A percentile compares a stretch with the other conserved stretches of the same genome.
phyloP scores from a whole-genome alignment of 1,140 invertebrate species.

The Tetramorium simillimum region DNA sequence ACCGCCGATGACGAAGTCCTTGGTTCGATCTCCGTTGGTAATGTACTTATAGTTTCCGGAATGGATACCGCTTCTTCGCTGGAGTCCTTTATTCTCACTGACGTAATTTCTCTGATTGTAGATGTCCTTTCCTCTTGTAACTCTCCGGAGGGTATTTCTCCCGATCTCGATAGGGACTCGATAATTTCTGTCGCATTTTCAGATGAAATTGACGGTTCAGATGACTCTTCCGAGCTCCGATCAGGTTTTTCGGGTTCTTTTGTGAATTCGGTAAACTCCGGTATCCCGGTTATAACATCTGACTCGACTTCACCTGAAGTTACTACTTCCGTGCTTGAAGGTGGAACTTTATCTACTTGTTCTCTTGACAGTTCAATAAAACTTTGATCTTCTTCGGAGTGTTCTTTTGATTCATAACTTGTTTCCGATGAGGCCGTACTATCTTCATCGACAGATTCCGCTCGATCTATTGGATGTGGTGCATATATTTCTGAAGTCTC shows the following conservation, averaged over 20 bases:
- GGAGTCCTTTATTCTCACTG: not conserved
- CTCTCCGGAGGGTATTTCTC: not conserved
- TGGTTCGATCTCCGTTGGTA: not conserved
- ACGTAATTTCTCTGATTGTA: not conserved
- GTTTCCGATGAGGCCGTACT: not conserved
- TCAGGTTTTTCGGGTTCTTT: not conserved
- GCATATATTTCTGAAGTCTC: not conserved
- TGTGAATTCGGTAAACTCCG: not conserved
- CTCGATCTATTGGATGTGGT: not conserved
- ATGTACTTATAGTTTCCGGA: not conserved
- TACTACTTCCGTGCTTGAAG: not conserved
- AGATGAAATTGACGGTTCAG: not conserved
- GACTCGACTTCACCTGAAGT: not conserved
- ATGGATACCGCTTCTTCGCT: not conserved
- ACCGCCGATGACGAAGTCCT: too few species aligned
- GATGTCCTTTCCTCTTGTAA: not conserved
- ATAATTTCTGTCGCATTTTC: not conserved
- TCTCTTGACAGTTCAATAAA: not conserved
- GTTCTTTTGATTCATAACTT: not conserved
- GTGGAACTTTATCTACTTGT: not conserved
- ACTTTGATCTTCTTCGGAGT: not conserved
- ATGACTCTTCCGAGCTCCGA: not conserved
- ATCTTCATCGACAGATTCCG: not conserved
- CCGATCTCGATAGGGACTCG: not conserved
- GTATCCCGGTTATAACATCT: not conserved